Evolutionary conservation across 2,888 invertebrate genomes (phyloP).

Genomic region (Aspidapion aeneum): DNA sequence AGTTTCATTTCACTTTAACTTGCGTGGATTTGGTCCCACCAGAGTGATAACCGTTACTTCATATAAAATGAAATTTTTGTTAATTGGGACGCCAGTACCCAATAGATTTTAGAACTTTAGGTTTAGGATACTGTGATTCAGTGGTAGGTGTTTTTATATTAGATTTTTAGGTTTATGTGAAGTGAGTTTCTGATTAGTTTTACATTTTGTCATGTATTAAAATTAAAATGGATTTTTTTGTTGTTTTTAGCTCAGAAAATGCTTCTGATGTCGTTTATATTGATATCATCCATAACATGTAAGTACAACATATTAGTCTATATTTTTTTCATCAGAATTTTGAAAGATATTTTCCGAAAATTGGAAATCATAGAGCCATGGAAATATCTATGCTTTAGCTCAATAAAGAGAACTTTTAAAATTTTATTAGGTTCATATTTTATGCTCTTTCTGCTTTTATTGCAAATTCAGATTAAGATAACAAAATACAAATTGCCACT

Average conservation of each 20-base stretch:
- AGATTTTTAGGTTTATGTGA: too few species aligned
- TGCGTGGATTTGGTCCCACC: conserved; percentile 15
- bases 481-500: too few species aligned
- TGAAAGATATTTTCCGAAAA: conserved; percentile 25
- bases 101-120: conserved; percentile 22
- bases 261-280: conserved; percentile 29
- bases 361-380: conserved; percentile 17
- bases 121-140: conserved; percentile 29
- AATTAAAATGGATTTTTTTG: conserved; percentile 24
- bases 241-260: conserved; percentile 31
- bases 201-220: too few species aligned
- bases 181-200: too few species aligned
- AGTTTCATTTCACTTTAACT: conserved; percentile 27
- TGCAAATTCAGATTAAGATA: too few species aligned
- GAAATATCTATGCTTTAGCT: conserved; percentile 15
- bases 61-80: conserved; percentile 34
- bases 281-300: conserved; percentile 29
- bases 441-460: too few species aligned
- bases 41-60: conserved; percentile 3
- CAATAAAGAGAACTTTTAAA: too few species aligned
- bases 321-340: conserved; percentile 3
- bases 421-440: too few species aligned
- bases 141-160: conserved; percentile 33
- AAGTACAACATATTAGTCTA: conserved; percentile 23
- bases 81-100: conserved; percentile 28